Conservation (phyloP, 2,113 vertebrate genomes). For the Limanda limanda region DNA sequence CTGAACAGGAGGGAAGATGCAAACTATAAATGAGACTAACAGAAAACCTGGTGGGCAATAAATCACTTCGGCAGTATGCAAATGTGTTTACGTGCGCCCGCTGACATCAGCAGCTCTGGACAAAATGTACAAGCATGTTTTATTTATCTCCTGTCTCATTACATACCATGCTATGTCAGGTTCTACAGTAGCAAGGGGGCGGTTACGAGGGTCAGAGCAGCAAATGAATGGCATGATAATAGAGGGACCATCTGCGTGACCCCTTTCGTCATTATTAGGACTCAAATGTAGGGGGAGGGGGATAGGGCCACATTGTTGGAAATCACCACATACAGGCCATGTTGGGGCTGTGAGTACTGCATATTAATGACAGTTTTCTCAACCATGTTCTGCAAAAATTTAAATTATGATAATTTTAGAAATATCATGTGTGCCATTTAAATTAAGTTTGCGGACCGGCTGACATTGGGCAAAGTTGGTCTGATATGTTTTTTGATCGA, state of each 20-base stretch:
- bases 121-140: conserved; percentile 57
- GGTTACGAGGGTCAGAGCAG: conserved; percentile 8
- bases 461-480: too few species aligned
- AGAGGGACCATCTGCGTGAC: conserved; percentile 33
- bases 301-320: conserved; percentile 10
- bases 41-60: conserved; percentile 54
- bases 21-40: conserved; percentile 52
- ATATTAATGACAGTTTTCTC: too few species aligned
- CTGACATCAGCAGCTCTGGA: conserved; percentile 66
- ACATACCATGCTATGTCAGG: conserved; percentile 10
- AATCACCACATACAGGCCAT: neutral
- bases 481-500: too few species aligned
- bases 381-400: too few species aligned
- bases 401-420: too few species aligned
- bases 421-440: too few species aligned
- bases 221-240: conserved; percentile 22
- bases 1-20: conserved; percentile 31
- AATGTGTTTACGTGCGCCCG: conserved; percentile 57
- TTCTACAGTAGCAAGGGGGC: neutral
- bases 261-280: conserved; percentile 15
- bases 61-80: conserved; percentile 67
- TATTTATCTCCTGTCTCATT: conserved; percentile 49
- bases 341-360: too few species aligned
- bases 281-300: neutral
- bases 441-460: too few species aligned